Evolutionary conservation across 1,140 invertebrate species (phyloP).

Genomic region (Daktulosphaira vitifoliae): DNA sequence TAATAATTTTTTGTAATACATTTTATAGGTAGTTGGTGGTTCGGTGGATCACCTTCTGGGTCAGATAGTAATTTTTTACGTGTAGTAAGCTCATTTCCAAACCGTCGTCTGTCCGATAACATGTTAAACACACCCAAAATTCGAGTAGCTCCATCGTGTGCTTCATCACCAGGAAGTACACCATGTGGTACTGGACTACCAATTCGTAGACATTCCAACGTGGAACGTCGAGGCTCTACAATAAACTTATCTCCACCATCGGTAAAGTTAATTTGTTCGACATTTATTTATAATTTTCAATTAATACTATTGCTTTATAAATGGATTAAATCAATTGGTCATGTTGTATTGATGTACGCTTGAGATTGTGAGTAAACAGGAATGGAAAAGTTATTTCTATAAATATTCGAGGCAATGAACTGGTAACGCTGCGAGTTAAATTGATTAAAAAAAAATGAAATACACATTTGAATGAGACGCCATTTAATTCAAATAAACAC

Average conservation of each 20-base stretch:
- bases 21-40: constrained; percentile 56
- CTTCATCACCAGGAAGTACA: constrained; percentile 73
- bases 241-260: constrained; percentile 78
- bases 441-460: too few relatives aligned
- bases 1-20: too few relatives aligned
- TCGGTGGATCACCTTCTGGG: constrained; percentile 59
- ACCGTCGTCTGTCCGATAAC: constrained; percentile 79
- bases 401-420: too few relatives aligned
- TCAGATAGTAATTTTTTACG: constrained; percentile 79
- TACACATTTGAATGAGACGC: too few relatives aligned
- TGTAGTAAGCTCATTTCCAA: constrained; percentile 70
- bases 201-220: constrained; percentile 77
- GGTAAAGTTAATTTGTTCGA: constrained; percentile 50
- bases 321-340: too few relatives aligned
- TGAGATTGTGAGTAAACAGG: too few relatives aligned
- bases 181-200: constrained; percentile 71
- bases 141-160: constrained; percentile 71
- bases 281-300: too few relatives aligned
- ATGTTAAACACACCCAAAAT: constrained; percentile 82
- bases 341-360: too few relatives aligned
- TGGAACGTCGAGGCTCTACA: constrained; percentile 71
- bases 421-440: constrained; percentile 15
- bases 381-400: too few relatives aligned
- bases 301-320: too few relatives aligned
- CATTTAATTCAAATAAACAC: too few relatives aligned